Base-by-base conservation (phyloP, 2,888 invertebrate species). In the Nasonia oneida region DNA sequence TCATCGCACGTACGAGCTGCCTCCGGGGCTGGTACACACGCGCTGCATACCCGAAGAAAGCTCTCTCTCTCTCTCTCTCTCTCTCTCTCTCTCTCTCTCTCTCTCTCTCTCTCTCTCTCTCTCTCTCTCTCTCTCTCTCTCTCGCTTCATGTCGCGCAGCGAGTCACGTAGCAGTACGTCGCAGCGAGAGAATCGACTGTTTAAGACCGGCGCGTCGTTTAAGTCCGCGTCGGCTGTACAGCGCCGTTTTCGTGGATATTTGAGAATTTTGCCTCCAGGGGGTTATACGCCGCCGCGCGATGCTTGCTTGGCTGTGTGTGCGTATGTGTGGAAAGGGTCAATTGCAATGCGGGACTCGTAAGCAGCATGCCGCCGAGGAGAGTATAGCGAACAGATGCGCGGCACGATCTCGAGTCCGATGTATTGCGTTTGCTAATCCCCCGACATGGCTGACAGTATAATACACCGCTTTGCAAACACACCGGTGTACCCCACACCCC, bases 371-470 rank as follows among this genome's bases (percentile, higher is more conserved):
- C 50, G 50, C 47, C 14, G 53, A 53, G 70, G 50, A 74, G 83
- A 47, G 33, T 76, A 83, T 80, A 90, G 90, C 89, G 92, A 92
- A 92, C 92, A 92, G 92, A 92, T 92, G 92, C 91, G 90, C 91
- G 89, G 92, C 91, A 92, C 91, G 92, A 92, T 92, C 91, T 89
- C 91, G 90, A 91, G 90, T 89, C 90, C 91, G 91, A 92, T 91
- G 92, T 92, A 92, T 92, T 91, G 91, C 92, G 91, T 92, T 92
- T 92, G 92, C 91, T 92, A 92, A 92, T 92, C 92, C 92, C 84
- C 90, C 91, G 89, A 92, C 92, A 92, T 92, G 91, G 90, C 92
- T 91, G 92, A 92, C 92, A 91, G 92, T 92, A 92, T 92, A 92
- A 92, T 92, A 92, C 92, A 91, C 90, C 91, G 91, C 92, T 92